Evolutionary conservation across 1,140 invertebrate genomes (phyloP), one percentile per base, ranked within the genome.

Genomic region (Meloidogyne exigua): DNA sequence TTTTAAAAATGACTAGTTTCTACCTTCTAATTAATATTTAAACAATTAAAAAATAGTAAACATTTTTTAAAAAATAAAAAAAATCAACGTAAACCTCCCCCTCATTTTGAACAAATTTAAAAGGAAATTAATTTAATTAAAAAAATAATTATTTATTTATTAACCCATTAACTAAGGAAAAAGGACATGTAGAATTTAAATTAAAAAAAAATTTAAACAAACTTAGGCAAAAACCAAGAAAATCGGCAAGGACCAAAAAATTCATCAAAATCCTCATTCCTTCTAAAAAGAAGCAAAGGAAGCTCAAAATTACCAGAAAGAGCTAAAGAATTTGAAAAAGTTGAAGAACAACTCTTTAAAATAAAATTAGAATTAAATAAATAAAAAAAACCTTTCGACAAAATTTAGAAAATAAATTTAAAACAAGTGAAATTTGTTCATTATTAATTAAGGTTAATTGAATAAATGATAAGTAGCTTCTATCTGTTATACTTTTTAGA

Each of bases 161-260:
- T n/a, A n/a, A n/a, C n/a, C n/a, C n/a, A n/a, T n/a, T n/a, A n/a
- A n/a, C n/a, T n/a, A n/a, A n/a, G n/a, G n/a, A n/a, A n/a, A n/a
- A n/a, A n/a, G n/a, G n/a, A n/a, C n/a, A n/a, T n/a, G n/a, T n/a
- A n/a, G n/a, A n/a, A n/a, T n/a, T n/a, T n/a, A n/a, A n/a, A n/a
- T 32, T 21, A 12, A 28, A 76, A 49, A 78, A 62, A 32, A 32
- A 32, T 32, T 32, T 57, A 36, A 78, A 62, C 67, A n/a, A 21
- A 36, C 39, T 26, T 10, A 18, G n/a, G 78, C 21, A 57, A 57
- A 57, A 21, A 57, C 78, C 78, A 79, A 10, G 70, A 65, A 74
- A 77, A 79, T 26, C 77, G 67, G 9, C 18, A 81, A n/a, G 78
- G 78, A 23, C 78, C 78, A 42, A 79, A n/a, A 44, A 76, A 79